Conservation (phyloP, 2,888 invertebrate species). For the Drosophila borborema region DNA sequence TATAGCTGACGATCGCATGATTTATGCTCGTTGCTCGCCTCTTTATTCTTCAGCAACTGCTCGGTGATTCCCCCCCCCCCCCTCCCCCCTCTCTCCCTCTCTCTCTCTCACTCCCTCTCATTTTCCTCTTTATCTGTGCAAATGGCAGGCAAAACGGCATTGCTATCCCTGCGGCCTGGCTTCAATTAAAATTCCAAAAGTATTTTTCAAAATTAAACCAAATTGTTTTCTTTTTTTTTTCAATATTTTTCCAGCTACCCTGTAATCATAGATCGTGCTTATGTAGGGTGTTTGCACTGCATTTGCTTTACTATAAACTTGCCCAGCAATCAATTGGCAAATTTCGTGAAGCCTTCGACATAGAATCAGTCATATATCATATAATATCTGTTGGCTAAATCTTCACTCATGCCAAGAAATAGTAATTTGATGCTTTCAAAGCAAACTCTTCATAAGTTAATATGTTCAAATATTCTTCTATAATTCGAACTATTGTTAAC, state of each 20-base stretch:
- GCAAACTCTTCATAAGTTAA: no score
- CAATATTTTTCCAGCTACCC: not conserved
- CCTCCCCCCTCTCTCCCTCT: not conserved
- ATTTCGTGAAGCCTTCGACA: not conserved
- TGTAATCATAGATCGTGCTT: not conserved
- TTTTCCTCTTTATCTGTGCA: slow-evolving; percentile 1
- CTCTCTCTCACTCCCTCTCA: not conserved
- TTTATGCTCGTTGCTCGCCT: slow-evolving; percentile 44
- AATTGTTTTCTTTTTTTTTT: not conserved
- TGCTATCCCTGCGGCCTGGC: slow-evolving; percentile 5
- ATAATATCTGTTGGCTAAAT: no score
- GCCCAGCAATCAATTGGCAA: not conserved
- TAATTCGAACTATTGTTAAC: no score
- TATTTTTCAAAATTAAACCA: slow-evolving; percentile 30
- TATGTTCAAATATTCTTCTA: no score
- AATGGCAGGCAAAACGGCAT: slow-evolving; percentile 11
- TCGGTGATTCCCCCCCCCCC: not conserved
- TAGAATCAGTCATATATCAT: not conserved
- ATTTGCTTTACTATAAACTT: not conserved
- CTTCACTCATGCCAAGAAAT: not conserved
- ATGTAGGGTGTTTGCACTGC: not conserved
- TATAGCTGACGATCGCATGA: slow-evolving; percentile 61
- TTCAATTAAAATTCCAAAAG: slow-evolving; percentile 74
- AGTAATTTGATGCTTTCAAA: not conserved
- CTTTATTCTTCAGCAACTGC: not conserved